Evolutionary conservation across 2,113 vertebrate genomes (phyloP).

Genomic region (Ctenomys sociabilis): DNA sequence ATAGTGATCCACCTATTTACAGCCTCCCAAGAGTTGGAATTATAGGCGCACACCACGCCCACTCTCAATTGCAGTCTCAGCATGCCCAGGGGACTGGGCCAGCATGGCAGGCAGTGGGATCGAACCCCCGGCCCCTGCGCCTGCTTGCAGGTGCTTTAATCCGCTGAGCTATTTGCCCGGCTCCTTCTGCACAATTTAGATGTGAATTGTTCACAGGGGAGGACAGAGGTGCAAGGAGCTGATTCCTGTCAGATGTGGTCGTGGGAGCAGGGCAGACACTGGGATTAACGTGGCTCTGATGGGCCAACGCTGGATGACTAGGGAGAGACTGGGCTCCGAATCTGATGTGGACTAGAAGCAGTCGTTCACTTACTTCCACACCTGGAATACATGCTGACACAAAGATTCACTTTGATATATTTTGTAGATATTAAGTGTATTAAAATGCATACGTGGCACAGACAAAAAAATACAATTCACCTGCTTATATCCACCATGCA

Average conservation of each 20-base stretch:
- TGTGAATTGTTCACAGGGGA: slow-evolving; percentile 5
- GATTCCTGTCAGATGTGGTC: neutral
- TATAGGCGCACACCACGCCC: no score
- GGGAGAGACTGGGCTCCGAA: neutral
- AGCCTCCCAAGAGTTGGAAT: no score
- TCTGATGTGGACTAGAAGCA: neutral
- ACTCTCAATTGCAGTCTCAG: no score
- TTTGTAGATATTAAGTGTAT: neutral
- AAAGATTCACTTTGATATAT: neutral
- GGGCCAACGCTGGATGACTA: no score
- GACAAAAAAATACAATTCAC: slow-evolving; percentile 33
- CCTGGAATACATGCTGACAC: neutral
- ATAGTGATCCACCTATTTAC: no score
- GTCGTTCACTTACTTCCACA: neutral
- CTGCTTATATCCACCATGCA: neutral
- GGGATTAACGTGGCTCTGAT: neutral
- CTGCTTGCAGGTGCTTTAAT: no score
- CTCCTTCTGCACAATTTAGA: neutral
- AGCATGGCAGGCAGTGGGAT: no score
- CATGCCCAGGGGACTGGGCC: no score
- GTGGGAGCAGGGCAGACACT: neutral
- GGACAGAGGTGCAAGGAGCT: neutral
- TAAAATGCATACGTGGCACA: neutral
- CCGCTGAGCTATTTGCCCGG: no score
- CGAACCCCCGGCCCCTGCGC: no score